Conservation (phyloP, 37 sponge, comb jelly and placozoan genomes). For the Diacarnus erythraeanus region DNA sequence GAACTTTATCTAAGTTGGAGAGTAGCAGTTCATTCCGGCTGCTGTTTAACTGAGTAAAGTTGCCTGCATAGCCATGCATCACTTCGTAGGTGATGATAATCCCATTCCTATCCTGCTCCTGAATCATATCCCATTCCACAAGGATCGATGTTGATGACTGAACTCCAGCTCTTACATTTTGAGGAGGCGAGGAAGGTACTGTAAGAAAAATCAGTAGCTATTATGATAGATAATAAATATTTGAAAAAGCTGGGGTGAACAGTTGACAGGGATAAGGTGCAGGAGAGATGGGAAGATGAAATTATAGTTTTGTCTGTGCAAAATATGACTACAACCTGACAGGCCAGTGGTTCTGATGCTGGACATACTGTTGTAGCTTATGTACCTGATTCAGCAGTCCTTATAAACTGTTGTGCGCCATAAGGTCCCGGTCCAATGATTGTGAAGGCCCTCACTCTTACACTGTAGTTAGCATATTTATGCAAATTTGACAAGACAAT, state of each 20-base stretch:
- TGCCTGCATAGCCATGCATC: background rate
- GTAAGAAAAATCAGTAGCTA: background rate
- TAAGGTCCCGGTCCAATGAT: slow-evolving; percentile 22
- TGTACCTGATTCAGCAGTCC: background rate
- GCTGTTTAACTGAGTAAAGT: background rate
- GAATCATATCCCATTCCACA: slow-evolving; percentile 6
- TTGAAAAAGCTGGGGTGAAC: too few species aligned
- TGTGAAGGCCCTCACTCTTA: slow-evolving; percentile 28
- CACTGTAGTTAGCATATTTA: slow-evolving; percentile 13
- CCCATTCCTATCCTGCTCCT: slow-evolving; percentile 18
- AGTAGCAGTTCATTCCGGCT: background rate
- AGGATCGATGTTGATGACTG: slow-evolving; percentile 17
- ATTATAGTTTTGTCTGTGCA: too few species aligned
- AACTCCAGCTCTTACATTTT: background rate
- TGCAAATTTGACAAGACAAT: background rate
- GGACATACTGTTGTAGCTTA: background rate
- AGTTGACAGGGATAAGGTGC: too few species aligned
- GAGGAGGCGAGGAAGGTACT: slow-evolving; percentile 2
- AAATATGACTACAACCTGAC: too few species aligned
- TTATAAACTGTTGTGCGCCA: background rate
- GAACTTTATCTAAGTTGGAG: slow-evolving; percentile 13
- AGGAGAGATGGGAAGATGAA: too few species aligned
- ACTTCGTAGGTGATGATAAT: slow-evolving; percentile 34
- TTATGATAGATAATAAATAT: background rate
- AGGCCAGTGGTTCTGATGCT: too few species aligned